A percentile compares a stretch with the other conserved stretches of the same genome.
Conservation (phyloP, 2,797 vertebrate genomes). For the Falco berigora region DNA sequence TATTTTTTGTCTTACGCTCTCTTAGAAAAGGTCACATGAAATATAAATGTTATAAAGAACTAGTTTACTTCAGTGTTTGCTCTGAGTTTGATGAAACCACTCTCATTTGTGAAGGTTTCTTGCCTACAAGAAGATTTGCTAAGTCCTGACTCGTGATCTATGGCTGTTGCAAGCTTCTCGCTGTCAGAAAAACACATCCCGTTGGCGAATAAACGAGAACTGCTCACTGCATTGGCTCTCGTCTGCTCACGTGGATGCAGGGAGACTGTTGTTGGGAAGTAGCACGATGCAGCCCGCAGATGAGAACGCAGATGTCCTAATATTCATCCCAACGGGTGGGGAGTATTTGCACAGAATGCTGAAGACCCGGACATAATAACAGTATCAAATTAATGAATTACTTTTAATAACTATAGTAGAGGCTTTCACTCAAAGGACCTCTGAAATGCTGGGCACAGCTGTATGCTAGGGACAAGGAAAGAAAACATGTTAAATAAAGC, state of each 20-base stretch:
- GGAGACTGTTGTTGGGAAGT: neutral
- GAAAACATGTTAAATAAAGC: neutral
- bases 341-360: neutral
- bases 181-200: neutral
- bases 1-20: neutral
- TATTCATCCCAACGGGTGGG: neutral
- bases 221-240: accelerated
- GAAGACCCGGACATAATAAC: neutral
- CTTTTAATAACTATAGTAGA: neutral
- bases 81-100: neutral
- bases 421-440: neutral
- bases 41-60: neutral
- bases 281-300: accelerated
- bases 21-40: neutral
- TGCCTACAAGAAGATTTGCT: neutral
- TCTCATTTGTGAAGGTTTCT: neutral
- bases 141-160: neutral
- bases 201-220: neutral
- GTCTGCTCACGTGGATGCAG: neutral
- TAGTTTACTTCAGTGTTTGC: neutral
- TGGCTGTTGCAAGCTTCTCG: neutral
- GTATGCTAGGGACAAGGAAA: neutral
- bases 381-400: neutral
- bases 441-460: neutral
- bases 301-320: neutral